Evolutionary conservation across 1,140 invertebrate species (phyloP), one percentile per base, ranked within the genome.

Genomic region (Sinonovacula constricta): DNA sequence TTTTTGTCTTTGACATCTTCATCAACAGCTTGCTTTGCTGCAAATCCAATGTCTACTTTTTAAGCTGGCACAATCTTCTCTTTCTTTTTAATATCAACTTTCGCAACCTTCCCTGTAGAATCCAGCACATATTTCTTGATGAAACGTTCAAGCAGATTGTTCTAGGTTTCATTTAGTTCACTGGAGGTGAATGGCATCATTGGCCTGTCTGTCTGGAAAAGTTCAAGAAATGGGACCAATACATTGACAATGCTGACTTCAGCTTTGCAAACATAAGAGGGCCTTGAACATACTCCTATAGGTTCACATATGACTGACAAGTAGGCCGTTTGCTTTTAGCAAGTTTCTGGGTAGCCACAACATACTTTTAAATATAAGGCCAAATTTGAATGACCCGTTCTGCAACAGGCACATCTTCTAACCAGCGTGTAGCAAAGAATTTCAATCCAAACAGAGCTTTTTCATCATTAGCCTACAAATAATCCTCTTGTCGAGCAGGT

Each of bases 401-500:
- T 66, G 51, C 49, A 26, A 54, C 60, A 34, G 59, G 60, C 28
- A 75, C 60, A 66, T 75, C 53, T 57, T 75, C 60, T 30, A 75
- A 22, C 62, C 71, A 75, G 24, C 62, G 39, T 24, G 24, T 45
- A 53, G 36, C 59, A 56, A 63, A 80, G 65, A 74, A 62, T 49
- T 68, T 51, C 56, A 60, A 33, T 39, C 36, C 31, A 67, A 77
- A 78, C 36, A 51, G 31, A 33, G 26, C 33, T 33, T 66, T 66
- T 66, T 49, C 28, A 80, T 65, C 53, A 66, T 84, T 72, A 79
- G 22, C 62, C 93, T 91, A 49, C 93, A 88, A 53, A 95, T 94
- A 56, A 94, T 88, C 82, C 83, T 93, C 92, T 0, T 92, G 93
- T 88, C 91, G 92, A n/a, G 90, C 67, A 72, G 92, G 91, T 14